Base-by-base conservation (phyloP, 2,888 invertebrate genomes). In the Xylota segnis region DNA sequence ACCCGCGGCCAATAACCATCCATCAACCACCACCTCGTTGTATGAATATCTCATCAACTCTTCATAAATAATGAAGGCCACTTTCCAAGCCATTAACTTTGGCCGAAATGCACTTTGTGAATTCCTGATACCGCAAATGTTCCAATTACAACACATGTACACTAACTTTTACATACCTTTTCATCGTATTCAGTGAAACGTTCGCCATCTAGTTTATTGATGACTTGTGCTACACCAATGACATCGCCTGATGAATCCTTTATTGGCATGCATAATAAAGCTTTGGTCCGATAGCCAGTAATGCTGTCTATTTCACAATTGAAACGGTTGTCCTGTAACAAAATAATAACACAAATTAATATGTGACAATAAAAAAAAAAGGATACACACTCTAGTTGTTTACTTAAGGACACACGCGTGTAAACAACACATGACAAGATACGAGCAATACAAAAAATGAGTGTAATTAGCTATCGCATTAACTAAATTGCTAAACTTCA, bases 181-280 rank as follows among this genome's bases (percentile, higher is more conserved):
- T 98, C 98, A 93, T 99, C 99, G 91, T 95, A 95, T 86, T 94
- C 93, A 70, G 97, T 97, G 93, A 97, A 97, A 83, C 96, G 95
- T 82, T 95, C 95, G 90, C 97, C 96, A 91, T 95, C 96, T 89
- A 96, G 95, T 93, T 97, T 97, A 93, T 97, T 97, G 93, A 97
- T 97, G 90, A 97, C 97, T 95, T 99, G 98, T 71, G 98, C 99
- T 76, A 99, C 98, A 23, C 99, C 99, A 89, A 99, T 96, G 89
- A 99, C 97, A 92, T 98, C 98, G 43, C 97, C 98, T 90, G 96
- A 96, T 91, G 96, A 96, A 93, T 98, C 98, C 93, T 97, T 97
- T 91, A 98, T 98, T 71, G 98, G 98, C 98, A 98, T 98, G 92
- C 98, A 98, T 83, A 98, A 94, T 88, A 98, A 95, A 72, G 97